A percentile compares a stretch with the other conserved stretches of the same genome.
These are phyloP conservation scores for Odontophorus gujanensis DNA, from an alignment of 2,113 vertebrate species.

Conservation along the genomic window DNA sequence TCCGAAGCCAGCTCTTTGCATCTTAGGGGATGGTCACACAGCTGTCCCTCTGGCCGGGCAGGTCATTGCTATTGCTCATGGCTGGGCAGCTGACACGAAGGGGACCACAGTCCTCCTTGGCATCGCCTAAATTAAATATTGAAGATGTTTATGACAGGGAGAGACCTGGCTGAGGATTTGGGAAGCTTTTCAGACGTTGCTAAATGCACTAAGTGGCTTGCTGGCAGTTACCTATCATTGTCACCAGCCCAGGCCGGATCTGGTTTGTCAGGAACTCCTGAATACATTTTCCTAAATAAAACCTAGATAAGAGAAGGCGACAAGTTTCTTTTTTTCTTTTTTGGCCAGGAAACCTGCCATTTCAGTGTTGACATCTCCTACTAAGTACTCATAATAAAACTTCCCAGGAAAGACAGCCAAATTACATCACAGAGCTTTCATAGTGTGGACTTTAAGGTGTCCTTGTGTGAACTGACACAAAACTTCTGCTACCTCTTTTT, in stretches of 20 bases:
- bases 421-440: background rate
- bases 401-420: background rate
- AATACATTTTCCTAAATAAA: constrained; percentile 43
- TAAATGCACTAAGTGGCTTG: constrained; percentile 37
- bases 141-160: background rate
- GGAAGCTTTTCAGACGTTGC: constrained; percentile 37
- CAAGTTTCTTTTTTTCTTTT: background rate
- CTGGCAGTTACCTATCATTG: constrained; percentile 45
- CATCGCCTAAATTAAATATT: constrained; percentile 36
- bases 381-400: constrained; percentile 30
- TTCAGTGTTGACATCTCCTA: background rate
- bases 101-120: background rate
- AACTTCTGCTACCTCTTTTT: constrained; percentile 40
- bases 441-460: constrained; percentile 25
- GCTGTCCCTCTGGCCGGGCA: fast-evolving
- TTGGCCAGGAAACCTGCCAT: constrained; percentile 32
- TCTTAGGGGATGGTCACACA: background rate
- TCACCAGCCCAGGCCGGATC: background rate
- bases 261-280: constrained; percentile 25
- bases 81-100: background rate
- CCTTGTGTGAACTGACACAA: constrained; percentile 24
- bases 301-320: background rate
- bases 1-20: background rate
- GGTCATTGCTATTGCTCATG: background rate
- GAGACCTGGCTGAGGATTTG: background rate